Base-by-base conservation (phyloP, 2,113 vertebrate species). In the Alouatta palliata region DNA sequence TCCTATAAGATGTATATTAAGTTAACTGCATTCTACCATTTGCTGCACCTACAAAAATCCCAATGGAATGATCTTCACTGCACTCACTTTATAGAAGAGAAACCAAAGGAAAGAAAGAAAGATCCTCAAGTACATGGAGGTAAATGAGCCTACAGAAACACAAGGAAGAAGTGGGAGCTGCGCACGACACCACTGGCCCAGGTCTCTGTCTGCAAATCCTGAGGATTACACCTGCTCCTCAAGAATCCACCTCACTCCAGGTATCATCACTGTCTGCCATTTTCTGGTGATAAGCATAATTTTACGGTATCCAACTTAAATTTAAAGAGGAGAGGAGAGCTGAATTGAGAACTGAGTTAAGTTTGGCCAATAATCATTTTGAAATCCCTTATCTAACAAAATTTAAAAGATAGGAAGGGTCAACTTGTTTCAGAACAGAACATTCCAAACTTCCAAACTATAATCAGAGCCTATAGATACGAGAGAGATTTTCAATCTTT, bases 401-500 rank as follows among this genome's bases (percentile, higher is more conserved):
- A 70, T 85, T 77, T 70, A 52, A 84, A 90, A 96, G 30, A 71
- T 0, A 89, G 68, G 64, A 71, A 68, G 76, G 85, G 10, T 93
- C 37, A 88, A 77, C 47, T 56, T 84, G 20, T 70, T 83, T 85
- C 70, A 71, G 27, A 70, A 77, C 14, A 93, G 20, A 84, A 95
- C 85, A 93, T 10, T 40, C 70, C 35, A 71, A 71, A n/a, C 35
- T 76, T 84, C 85, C 25, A 88, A 89, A 93, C n/a, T 45, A 64
- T n/a, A 93, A 52, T 71, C 27, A 90, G 86, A 93, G 93, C 30
- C n/a, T 52, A 84, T 90, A 93, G 21, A 61, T 87, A 52, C 68
- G 21, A 82, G 21, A 76, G 35, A 91, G 43, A 92, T 13, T 82
- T 40, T 61, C 40, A 35, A 19, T 76, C 56, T 90, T 30, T 54